These are phyloP conservation scores for Anarhynchus alexandrinus DNA, from an alignment of 2,113 vertebrate species.

Conservation along the genomic window DNA sequence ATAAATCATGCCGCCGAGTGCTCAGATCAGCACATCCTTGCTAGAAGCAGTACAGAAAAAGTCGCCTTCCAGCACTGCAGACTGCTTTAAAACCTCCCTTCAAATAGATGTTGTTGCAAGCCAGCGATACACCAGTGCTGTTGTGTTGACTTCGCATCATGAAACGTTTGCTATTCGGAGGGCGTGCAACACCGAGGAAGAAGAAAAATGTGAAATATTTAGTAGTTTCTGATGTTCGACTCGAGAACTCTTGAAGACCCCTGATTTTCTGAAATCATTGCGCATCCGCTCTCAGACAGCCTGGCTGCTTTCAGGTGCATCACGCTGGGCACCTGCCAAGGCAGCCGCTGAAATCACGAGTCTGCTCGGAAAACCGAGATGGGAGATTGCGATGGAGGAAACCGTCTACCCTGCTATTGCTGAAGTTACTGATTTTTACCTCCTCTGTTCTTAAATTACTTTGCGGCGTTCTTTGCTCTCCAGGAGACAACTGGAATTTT, in stretches of 20 bases:
- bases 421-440: slow-evolving; percentile 37
- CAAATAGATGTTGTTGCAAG: neutral
- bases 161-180: neutral
- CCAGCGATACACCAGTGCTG: neutral
- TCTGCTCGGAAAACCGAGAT: neutral
- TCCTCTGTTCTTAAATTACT: neutral
- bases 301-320: neutral
- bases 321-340: neutral
- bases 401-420: neutral
- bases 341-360: neutral
- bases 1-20: neutral
- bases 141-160: neutral
- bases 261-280: neutral
- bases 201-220: neutral
- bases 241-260: neutral
- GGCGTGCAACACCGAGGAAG: neutral
- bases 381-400: neutral
- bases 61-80: neutral
- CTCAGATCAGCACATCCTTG: slow-evolving; percentile 44
- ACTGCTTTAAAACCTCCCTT: neutral
- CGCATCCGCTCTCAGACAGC: neutral
- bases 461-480: neutral
- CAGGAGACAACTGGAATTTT: neutral
- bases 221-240: neutral
- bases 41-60: slow-evolving; percentile 19